These are phyloP conservation scores for Dromas ardeola DNA, from an alignment of 2,113 vertebrate species.

Conservation along the genomic window DNA sequence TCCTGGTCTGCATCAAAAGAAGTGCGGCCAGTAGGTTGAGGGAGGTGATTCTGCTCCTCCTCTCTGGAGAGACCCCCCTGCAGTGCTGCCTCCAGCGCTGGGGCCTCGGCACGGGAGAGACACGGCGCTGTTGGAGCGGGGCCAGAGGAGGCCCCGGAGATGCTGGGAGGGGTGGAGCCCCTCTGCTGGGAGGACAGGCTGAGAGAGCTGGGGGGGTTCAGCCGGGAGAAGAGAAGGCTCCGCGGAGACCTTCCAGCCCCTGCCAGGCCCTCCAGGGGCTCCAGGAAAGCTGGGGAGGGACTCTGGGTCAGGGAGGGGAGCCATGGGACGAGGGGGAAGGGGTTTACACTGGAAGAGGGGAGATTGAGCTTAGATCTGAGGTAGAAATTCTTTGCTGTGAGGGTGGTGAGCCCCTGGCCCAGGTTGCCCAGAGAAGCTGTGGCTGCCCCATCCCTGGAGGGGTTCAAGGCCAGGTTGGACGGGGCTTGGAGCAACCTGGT, in stretches of 20 bases:
- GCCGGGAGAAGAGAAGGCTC: not conserved
- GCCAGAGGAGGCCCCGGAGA: not conserved
- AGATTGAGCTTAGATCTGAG: too few species aligned
- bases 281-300: not conserved
- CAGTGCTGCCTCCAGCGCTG: not conserved
- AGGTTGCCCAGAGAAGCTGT: too few species aligned
- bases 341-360: too few species aligned
- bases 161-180: not conserved
- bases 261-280: not conserved
- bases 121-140: not conserved
- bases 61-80: not conserved
- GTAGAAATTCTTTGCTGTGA: too few species aligned
- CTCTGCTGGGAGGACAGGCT: not conserved
- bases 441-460: too few species aligned
- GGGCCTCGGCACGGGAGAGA: not conserved
- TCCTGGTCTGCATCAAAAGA: not conserved
- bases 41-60: not conserved
- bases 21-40: too few species aligned
- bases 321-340: too few species aligned
- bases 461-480: too few species aligned
- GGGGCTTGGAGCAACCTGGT: too few species aligned
- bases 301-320: too few species aligned
- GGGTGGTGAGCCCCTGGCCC: too few species aligned
- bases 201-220: not conserved
- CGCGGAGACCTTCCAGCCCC: not conserved